Evolutionary conservation across 2,113 vertebrate genomes (phyloP), one percentile per base, ranked within the genome.

Genomic region (Galemys pyrenaicus): DNA sequence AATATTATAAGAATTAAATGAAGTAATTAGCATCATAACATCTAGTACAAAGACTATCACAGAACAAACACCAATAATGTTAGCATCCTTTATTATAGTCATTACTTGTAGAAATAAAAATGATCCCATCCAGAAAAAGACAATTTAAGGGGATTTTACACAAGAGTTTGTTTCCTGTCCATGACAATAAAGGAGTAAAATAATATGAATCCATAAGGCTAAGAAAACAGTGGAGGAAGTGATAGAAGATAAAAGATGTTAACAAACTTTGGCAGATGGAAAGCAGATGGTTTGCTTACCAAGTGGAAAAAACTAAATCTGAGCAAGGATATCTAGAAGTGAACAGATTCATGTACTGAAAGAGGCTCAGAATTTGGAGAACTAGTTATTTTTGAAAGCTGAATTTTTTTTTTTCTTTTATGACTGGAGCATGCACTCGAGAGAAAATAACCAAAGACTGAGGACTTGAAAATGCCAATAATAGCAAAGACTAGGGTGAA

Each of bases 231-330:
- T 73, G 68, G 54, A 73, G 84, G 84, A 87, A 73, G 68, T 73
- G 68, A 58, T 68, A 73, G 67, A 73, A 87, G 84, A 87, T 60
- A 73, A 44, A 87, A 41, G 84, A 73, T 44, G 39, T 87, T 87
- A 87, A 78, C n/a, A 35, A 87, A 87, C 28, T 87, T 73, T n/a
- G 37, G 68, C 84, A 87, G 51, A 87, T 73, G 84, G 84, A 87
- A 60, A 73, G 84, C 84, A 87, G 68, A 87, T 73, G 51, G 84
- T 41, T 87, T 28, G 56, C 39, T 60, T 56, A 87, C 68, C 68
- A 87, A 73, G 68, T 58, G 51, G 84, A 87, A 73, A 86, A 87
- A 87, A 68, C 37, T 44, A 60, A 73, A 87, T 87, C 51, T 87
- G 30, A 87, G 84, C 37, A 87, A 87, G 84, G 37, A 37, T 87